Base-by-base conservation (phyloP, 1,140 invertebrate species). In the Argopecten irradians region DNA sequence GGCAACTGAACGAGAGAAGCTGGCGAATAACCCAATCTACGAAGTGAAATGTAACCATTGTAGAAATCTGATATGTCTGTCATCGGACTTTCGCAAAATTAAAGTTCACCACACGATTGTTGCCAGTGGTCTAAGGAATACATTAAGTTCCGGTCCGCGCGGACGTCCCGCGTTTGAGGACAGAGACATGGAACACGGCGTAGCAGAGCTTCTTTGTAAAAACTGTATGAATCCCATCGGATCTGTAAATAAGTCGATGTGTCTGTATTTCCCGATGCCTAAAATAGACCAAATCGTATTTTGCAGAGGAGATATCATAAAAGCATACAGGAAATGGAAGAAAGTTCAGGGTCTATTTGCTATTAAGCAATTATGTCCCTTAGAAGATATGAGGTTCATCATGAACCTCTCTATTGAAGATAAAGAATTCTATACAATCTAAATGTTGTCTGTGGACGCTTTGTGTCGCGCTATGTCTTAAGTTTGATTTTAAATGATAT, bases 11-110 rank as follows among this genome's bases (percentile, higher is more conserved):
- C 22, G 16, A n/a, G 5, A 71, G 22, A 8, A 3, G 16, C 22
- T 71, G 55, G 0, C 5, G 22, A 71, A 71, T 11, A 71, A 11
- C 11, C 55, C 55, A 0, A n/a, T 71, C 22, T 71, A 71, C 55
- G 19, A 71, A n/a, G 55, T 71, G 55, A 71, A 71, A 71, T 71
- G 55, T 71, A 71, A 71, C 22, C 55, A 71, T n/a, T 71, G 55
- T 28, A 71, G 55, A 71, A 28, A 5, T 3, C 28, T 71, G 22
- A 5, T 71, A 11, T 71, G 8, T 71, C 28, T 71, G 55, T 71
- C 55, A 11, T 71, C 55, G 28, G 55, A 71, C 28, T n/a, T 71
- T 11, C 55, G 55, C 22, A 71, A 71, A 28, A 71, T 71, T 71
- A 71, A 71, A 16, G 55, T 71, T n/a, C 55, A 71, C 28, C 55